Base-by-base conservation (phyloP, 2,797 vertebrate species). In the Urophycis tenuis region DNA sequence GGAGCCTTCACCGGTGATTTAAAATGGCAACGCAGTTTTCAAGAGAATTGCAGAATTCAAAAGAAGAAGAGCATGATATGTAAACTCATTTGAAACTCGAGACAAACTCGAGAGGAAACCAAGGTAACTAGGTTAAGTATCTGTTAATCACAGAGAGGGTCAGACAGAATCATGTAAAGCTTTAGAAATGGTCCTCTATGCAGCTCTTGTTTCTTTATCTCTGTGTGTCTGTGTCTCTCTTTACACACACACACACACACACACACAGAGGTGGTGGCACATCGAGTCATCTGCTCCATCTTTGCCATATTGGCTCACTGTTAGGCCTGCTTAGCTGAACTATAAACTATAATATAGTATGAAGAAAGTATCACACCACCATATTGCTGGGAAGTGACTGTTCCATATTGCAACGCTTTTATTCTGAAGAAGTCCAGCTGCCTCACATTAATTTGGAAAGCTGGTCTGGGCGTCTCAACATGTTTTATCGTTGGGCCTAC, bases 1-100 rank as follows among this genome's bases (percentile, higher is more conserved):
- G 14, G 30, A 31, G 15, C 67, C 22, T 70, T 70, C 70, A 9
- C 73, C 14, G 75, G 81, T 81, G 74, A 78, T 88, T 85, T 83
- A 80, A 29, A 25, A 19, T 69, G 75, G 41, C 77, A 71, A 78
- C 45, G 45, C 17, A 22, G 17, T 19, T 49, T 49, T 49, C 45
- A 14, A 49, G 12, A 19, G 19, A 41, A 41, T 41, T 53, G 45
- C 45, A 19, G 6, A 53, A 53, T 53, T n/a, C n/a, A n/a, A n/a
- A n/a, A n/a, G n/a, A n/a, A n/a, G n/a, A n/a, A n/a, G n/a, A n/a
- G 45, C 45, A 53, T 53, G 45, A 53, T 5, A 22, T 53, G 19
- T 22, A 53, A 53, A 53, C 17, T 53, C 14, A 22, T n/a, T 22
- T 19, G 5, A 53, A 53, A 12, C 11, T 41, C 39, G n/a, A 14